Conservation (phyloP, 2,113 vertebrate genomes). For the Xenopus borealis region DNA sequence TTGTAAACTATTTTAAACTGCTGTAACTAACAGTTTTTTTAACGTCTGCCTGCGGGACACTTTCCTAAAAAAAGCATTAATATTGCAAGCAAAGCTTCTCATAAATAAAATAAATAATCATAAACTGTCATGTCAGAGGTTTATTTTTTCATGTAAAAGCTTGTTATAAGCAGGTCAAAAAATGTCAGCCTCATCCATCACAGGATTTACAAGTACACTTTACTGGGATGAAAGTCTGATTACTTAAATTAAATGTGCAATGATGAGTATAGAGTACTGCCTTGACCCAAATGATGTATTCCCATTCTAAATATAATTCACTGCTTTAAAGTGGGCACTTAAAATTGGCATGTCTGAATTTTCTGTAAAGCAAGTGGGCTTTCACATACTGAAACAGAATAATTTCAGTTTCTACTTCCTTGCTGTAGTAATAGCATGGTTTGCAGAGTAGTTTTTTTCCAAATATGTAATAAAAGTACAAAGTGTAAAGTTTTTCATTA, state of each 20-base stretch:
- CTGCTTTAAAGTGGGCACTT: conserved; percentile 4
- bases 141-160: neutral
- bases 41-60: too few species aligned
- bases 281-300: conserved; percentile 10
- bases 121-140: neutral
- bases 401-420: neutral
- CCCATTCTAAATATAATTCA: conserved; percentile 5
- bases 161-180: neutral
- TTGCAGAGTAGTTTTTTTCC: too few species aligned
- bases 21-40: too few species aligned
- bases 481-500: too few species aligned
- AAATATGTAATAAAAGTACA: too few species aligned
- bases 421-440: neutral
- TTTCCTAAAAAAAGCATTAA: too few species aligned
- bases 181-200: neutral
- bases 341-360: neutral
- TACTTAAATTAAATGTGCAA: conserved; percentile 6
- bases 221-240: neutral
- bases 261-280: neutral
- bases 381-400: neutral
- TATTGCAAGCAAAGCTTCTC: too few species aligned
- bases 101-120: neutral
- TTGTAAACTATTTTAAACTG: too few species aligned
- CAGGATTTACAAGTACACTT: neutral
- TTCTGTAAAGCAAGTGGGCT: neutral